Conservation (phyloP, 2,113 vertebrate species). For the Mastomys natalensis region DNA sequence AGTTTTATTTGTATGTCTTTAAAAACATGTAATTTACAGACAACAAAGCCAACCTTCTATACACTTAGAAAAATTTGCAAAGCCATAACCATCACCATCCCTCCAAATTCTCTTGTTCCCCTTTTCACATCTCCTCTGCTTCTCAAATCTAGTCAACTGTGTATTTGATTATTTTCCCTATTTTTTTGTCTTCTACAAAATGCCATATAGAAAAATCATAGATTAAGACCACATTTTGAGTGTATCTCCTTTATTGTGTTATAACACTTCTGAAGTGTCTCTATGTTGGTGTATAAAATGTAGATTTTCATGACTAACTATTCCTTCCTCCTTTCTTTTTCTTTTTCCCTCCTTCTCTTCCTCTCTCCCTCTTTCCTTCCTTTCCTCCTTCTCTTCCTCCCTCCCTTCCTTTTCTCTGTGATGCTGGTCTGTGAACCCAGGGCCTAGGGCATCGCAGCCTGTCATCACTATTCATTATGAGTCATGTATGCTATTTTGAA, state of each 20-base stretch:
- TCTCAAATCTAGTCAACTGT: not conserved
- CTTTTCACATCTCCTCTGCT: not conserved
- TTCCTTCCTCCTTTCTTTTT: too few species aligned
- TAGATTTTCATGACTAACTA: not conserved
- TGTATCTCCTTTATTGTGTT: not conserved
- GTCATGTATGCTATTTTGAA: not conserved
- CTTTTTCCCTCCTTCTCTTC: fast-evolving
- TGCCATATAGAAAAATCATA: not conserved
- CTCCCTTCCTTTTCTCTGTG: not conserved
- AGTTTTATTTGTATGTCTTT: not conserved
- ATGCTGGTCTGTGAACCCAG: not conserved
- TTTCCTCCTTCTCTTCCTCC: too few species aligned
- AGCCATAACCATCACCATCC: not conserved
- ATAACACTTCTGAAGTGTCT: not conserved
- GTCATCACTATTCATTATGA: not conserved
- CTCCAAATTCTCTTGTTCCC: not conserved
- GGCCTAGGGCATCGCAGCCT: not conserved
- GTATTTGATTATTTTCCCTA: not conserved
- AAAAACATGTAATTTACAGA: not conserved
- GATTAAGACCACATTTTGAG: not conserved
- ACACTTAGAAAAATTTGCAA: not conserved
- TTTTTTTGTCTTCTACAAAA: not conserved
- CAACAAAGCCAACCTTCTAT: not conserved
- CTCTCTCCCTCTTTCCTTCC: fast-evolving
- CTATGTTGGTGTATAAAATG: not conserved